These are phyloP conservation scores for Oscheius myriophilus DNA, from an alignment of 2,888 invertebrate species.

Conservation along the genomic window DNA sequence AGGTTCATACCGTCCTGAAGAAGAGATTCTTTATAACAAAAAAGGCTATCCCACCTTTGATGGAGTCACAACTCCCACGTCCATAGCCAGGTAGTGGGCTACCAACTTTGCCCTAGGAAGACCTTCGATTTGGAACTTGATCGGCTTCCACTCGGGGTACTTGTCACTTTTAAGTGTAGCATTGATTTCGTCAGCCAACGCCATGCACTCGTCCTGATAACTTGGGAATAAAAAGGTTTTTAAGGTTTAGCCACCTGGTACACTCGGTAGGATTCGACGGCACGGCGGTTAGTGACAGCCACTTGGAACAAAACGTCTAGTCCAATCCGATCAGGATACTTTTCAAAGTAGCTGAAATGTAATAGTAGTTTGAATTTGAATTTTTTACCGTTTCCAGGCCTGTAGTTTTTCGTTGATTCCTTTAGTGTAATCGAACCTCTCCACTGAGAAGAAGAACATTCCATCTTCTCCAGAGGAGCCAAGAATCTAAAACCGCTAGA, in stretches of 20 bases:
- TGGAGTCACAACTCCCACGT: constrained; percentile 67
- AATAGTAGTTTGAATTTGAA: background rate
- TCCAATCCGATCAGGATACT: constrained; percentile 58
- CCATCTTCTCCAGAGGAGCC: constrained; percentile 45
- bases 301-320: constrained; percentile 59
- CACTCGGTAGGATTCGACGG: constrained; percentile 58
- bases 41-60: no score
- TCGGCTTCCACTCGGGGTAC: constrained; percentile 59
- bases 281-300: constrained; percentile 60
- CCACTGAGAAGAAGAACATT: constrained; percentile 64
- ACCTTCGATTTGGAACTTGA: constrained; percentile 63
- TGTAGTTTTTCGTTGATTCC: constrained; percentile 59
- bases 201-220: constrained; percentile 54
- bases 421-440: constrained; percentile 67
- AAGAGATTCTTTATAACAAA: background rate
- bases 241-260: constrained; percentile 42
- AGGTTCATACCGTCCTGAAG: constrained; percentile 62
- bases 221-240: background rate
- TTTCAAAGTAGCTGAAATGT: constrained; percentile 46
- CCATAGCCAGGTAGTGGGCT: constrained; percentile 66
- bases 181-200: constrained; percentile 54
- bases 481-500: constrained; percentile 37
- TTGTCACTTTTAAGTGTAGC: constrained; percentile 39
- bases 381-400: constrained; percentile 44
- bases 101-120: constrained; percentile 55